phyloP scores from a whole-genome alignment of 2,888 invertebrate genomes.

The Plebejus argus region DNA sequence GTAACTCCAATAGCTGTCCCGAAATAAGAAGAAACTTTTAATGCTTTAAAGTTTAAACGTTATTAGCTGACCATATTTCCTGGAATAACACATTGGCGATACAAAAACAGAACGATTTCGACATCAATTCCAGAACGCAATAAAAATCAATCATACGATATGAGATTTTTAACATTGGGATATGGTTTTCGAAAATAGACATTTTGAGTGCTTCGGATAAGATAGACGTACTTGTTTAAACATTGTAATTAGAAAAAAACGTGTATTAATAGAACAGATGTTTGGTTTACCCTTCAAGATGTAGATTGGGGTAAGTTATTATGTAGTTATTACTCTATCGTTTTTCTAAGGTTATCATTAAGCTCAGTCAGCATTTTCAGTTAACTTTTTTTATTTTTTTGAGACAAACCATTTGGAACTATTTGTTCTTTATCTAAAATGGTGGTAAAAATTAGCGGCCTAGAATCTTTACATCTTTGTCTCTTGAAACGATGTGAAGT shows the following conservation, averaged over 20 bases:
- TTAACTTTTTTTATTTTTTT: no score
- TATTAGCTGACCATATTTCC: conserved; percentile 37
- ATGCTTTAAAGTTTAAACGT: conserved; percentile 32
- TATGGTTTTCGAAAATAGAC: conserved; percentile 62
- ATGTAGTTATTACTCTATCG: background rate
- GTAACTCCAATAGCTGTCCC: background rate
- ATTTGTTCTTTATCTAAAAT: no score
- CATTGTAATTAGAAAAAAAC: conserved; percentile 25
- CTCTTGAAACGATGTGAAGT: no score
- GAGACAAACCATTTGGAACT: no score
- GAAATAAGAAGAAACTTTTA: conserved; percentile 31
- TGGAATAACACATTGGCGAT: conserved; percentile 43
- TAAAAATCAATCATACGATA: conserved; percentile 78
- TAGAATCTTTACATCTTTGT: no score
- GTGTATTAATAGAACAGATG: conserved; percentile 19
- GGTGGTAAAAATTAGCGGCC: no score
- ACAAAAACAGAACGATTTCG: conserved; percentile 61
- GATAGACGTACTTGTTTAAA: conserved; percentile 58
- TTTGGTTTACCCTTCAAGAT: conserved; percentile 7
- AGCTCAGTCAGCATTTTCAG: no score
- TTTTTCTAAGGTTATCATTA: background rate
- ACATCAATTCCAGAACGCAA: conserved; percentile 66
- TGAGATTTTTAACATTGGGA: conserved; percentile 70
- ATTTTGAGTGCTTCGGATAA: conserved; percentile 76
- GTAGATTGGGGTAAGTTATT: background rate